These are phyloP conservation scores for Euzetes globulus DNA, from an alignment of 2,888 invertebrate species.

Conservation along the genomic window DNA sequence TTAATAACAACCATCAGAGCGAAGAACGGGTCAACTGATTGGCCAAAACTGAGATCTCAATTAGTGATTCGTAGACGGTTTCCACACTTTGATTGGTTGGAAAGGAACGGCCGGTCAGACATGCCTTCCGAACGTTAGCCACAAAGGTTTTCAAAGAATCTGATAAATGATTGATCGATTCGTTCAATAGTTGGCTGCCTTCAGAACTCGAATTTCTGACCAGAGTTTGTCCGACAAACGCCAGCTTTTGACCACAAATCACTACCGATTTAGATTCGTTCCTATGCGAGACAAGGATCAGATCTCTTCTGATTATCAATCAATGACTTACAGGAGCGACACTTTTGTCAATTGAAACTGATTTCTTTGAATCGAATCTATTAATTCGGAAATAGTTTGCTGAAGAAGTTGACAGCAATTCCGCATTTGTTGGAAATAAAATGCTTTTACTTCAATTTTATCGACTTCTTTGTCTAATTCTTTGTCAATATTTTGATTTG, in stretches of 20 bases:
- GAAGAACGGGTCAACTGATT: neutral
- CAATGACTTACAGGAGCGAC: neutral
- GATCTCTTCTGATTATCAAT: neutral
- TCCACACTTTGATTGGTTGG: neutral
- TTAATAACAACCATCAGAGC: neutral
- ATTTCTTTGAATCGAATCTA: neutral
- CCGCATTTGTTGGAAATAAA: no score
- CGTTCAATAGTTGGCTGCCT: neutral
- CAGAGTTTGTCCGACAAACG: conserved; percentile 68
- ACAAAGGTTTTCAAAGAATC: neutral
- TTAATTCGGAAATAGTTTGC: no score
- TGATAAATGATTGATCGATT: conserved; percentile 44
- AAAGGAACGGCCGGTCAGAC: neutral
- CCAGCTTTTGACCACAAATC: conserved; percentile 82
- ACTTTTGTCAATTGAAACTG: neutral
- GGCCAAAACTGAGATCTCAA: neutral
- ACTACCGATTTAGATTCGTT: conserved; percentile 91
- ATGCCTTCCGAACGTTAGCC: neutral
- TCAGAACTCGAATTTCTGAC: neutral
- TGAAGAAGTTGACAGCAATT: no score
- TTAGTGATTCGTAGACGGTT: neutral
- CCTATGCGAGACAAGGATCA: neutral
- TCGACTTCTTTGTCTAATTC: neutral
- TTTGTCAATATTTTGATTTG: neutral
- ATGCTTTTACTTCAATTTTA: neutral